Evolutionary conservation across 2,113 vertebrate species (phyloP), one percentile per base, ranked within the genome.

Genomic region (Emberiza fucata): DNA sequence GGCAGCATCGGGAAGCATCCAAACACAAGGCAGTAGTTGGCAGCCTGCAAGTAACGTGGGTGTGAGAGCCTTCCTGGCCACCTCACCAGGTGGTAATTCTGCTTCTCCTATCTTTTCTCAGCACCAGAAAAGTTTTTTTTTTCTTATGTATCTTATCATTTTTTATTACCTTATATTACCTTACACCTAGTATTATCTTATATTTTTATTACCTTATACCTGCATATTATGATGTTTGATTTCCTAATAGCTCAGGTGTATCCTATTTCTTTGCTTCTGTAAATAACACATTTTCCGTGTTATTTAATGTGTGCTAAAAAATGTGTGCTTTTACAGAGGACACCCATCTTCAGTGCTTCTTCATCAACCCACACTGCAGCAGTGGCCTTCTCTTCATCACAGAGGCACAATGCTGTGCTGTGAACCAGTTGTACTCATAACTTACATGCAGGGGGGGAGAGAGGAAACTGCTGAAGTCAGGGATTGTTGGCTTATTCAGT

Each of bases 371-470:
- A 0, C 51, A 65, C 22, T 19, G 7, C 17, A 48, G 2, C 35
- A 19, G 59, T 12, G 47, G 7, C 68, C 80, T 86, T 81, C 40
- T 72, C 45, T 63, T 88, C 12, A 24, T 48, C 79, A n/a, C 3
- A 5, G 14, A 45, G 78, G n/a, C 70, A 29, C 0, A 0, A 63
- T 72, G 76, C 47, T n/a, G 18, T 1, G 0, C 47, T 73, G 2
- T 57, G 69, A 92, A 70, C 29, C 3, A 5, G 7, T 31, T 29
- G 40, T 39, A 31, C 35, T 83, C 20, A 4, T 42, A 35, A 42
- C 23, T 59, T 56, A 11, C 1, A 3, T 54, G 18, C 0, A 0
- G 15, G 2, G 39, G 14, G 18, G 48, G 37, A 84, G 42, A 68
- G 31, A 76, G 63, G 60, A 91, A 83, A 68, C 59, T 66, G 66